Evolutionary conservation across 2,888 invertebrate species (phyloP).

Genomic region (Caenorhabditis becei): DNA sequence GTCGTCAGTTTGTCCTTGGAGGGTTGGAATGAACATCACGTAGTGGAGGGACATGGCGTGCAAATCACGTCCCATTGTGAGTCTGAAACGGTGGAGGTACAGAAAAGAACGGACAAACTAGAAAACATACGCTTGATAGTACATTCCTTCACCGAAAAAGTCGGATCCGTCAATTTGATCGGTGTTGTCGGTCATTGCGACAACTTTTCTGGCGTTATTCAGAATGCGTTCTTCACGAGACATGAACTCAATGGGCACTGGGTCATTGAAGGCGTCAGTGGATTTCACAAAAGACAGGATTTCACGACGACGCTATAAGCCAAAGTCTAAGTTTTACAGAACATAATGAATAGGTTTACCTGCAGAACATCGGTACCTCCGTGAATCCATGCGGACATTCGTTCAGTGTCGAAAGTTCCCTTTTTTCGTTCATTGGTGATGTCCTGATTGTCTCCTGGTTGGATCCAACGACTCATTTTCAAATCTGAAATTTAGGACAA

Average conservation of each 20-base stretch:
- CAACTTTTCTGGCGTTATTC: conserved; percentile 80
- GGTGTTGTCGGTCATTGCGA: conserved; percentile 76
- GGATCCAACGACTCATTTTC: conserved; percentile 67
- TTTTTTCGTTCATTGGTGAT: conserved; percentile 72
- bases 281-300: conserved; percentile 79
- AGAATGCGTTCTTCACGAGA: conserved; percentile 82
- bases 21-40: conserved; percentile 93
- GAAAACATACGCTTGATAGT: conserved; percentile 71
- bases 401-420: conserved; percentile 66
- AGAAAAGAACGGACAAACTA: not conserved
- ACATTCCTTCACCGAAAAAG: conserved; percentile 80
- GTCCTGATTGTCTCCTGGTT: conserved; percentile 76
- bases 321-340: too few species aligned
- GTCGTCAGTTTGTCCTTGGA: conserved; percentile 90
- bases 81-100: conserved; percentile 60
- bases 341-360: conserved; percentile 31
- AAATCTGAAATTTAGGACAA: not conserved
- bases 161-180: conserved; percentile 79
- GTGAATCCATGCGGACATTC: conserved; percentile 74
- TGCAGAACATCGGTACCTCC: conserved; percentile 73
- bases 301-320: conserved; percentile 75
- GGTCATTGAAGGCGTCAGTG: conserved; percentile 80
- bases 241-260: conserved; percentile 80
- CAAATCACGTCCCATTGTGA: conserved; percentile 76
- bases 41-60: conserved; percentile 89